Conservation (phyloP, 2,113 vertebrate species). For the Tor tambroides region DNA sequence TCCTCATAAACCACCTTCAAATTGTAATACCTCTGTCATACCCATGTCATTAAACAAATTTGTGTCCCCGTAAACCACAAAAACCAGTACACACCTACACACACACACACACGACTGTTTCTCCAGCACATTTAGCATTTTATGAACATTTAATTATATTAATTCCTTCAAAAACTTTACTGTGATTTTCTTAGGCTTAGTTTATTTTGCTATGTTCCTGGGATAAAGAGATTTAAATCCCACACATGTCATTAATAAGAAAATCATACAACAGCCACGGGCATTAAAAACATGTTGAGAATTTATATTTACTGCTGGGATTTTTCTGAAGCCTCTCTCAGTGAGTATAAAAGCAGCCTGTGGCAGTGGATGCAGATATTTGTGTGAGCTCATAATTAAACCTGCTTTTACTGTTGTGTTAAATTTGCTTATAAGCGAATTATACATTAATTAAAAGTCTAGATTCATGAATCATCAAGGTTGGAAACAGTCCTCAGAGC, state of each 20-base stretch:
- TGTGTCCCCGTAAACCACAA: too few relatives aligned
- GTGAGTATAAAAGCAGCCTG: constrained; percentile 55
- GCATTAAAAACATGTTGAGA: background rate
- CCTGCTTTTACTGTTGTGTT: constrained; percentile 7
- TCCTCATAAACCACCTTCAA: too few relatives aligned
- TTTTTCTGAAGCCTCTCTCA: constrained; percentile 68
- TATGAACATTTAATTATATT: constrained; percentile 6
- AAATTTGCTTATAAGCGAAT: constrained; percentile 54
- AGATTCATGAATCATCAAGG: constrained; percentile 26
- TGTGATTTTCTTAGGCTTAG: background rate
- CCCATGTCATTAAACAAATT: too few relatives aligned
- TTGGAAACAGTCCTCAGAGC: constrained; percentile 30
- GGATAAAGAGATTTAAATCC: constrained; percentile 74
- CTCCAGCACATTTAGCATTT: background rate
- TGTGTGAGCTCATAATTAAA: background rate
- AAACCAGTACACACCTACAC: too few relatives aligned
- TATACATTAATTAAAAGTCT: constrained; percentile 55
- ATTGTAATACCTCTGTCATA: too few relatives aligned
- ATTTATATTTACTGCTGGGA: constrained; percentile 78
- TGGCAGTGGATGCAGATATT: background rate
- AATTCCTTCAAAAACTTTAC: background rate
- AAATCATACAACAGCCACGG: constrained; percentile 23
- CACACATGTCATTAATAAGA: constrained; percentile 81
- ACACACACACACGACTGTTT: background rate
- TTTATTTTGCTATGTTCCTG: constrained; percentile 62